A percentile compares a stretch with the other conserved stretches of the same genome.
Conservation (phyloP, 2,797 vertebrate species). For the Macropodus opercularis region DNA sequence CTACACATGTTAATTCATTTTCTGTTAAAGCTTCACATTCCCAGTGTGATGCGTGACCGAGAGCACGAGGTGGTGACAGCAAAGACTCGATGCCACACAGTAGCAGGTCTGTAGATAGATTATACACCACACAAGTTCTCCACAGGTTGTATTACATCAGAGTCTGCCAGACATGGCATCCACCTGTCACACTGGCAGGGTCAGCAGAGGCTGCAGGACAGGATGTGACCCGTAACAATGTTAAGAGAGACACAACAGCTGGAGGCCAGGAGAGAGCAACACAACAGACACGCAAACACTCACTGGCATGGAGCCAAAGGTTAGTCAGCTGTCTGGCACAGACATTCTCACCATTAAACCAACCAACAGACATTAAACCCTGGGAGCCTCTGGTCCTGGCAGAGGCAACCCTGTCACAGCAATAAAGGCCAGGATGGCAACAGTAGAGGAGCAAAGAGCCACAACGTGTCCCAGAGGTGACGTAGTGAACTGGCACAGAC, state of each 20-base stretch:
- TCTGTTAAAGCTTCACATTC: no score
- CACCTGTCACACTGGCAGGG: constrained; percentile 17
- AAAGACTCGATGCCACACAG: not conserved
- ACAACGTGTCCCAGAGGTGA: constrained; percentile 21
- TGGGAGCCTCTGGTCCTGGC: not conserved
- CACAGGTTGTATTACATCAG: constrained; percentile 16
- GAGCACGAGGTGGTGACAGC: not conserved
- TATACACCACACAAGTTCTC: no score
- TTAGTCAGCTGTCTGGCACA: constrained; percentile 40
- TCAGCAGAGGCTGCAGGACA: constrained; percentile 28
- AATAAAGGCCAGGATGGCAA: constrained; percentile 9
- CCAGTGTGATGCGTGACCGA: not conserved
- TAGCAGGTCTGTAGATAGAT: not conserved
- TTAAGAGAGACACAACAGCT: constrained; percentile 35
- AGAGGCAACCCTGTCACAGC: constrained; percentile 9
- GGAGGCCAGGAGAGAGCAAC: constrained; percentile 21
- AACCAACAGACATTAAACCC: constrained; percentile 20
- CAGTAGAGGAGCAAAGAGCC: constrained; percentile 10
- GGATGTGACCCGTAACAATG: constrained; percentile 47
- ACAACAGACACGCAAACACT: constrained; percentile 17
- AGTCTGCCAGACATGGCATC: constrained; percentile 28
- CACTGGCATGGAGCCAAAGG: constrained; percentile 26
- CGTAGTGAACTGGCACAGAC: constrained; percentile 7
- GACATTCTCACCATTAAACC: constrained; percentile 31
- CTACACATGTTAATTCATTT: constrained; percentile 7